These are phyloP conservation scores for Melanotaenia parkinsoni DNA, from an alignment of 2,797 vertebrate genomes.

Conservation along the genomic window DNA sequence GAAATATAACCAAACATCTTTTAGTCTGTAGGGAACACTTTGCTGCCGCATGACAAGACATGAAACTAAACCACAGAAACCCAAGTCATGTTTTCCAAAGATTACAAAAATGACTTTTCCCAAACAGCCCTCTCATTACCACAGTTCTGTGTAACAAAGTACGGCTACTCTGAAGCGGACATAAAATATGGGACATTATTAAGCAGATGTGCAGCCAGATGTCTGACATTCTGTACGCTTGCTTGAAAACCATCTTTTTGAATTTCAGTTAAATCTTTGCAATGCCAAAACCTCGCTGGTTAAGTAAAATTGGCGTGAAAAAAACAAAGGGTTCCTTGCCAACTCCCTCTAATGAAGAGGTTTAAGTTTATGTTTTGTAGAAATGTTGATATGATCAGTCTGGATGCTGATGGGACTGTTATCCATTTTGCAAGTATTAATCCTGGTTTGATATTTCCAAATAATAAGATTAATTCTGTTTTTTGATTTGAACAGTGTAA, in stretches of 20 bases:
- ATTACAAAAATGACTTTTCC: slow-evolving; percentile 46
- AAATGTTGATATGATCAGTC: not conserved
- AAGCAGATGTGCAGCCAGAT: slow-evolving; percentile 46
- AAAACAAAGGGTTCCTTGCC: not conserved
- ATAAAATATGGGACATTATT: slow-evolving; percentile 18
- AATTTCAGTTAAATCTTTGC: slow-evolving; percentile 10
- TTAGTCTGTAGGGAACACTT: slow-evolving; percentile 16
- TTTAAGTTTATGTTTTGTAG: not conserved
- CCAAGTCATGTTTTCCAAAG: slow-evolving; percentile 36
- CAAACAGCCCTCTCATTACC: slow-evolving; percentile 41
- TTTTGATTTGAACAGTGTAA: not conserved
- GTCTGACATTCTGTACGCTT: slow-evolving; percentile 4
- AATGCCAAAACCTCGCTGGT: slow-evolving; percentile 15
- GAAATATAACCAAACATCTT: slow-evolving; percentile 26
- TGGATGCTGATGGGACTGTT: not conserved
- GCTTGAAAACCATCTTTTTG: slow-evolving; percentile 24
- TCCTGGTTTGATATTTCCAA: not conserved
- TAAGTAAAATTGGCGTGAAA: slow-evolving; percentile 5
- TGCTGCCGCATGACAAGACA: slow-evolving; percentile 22
- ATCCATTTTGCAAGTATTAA: not conserved
- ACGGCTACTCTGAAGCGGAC: slow-evolving; percentile 31
- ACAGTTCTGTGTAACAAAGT: slow-evolving; percentile 28
- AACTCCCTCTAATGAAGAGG: not conserved
- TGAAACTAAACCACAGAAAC: slow-evolving; percentile 50
- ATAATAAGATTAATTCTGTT: not conserved